Percentiles rank a stretch among this genome's conserved stretches.
These are phyloP conservation scores for Otocyon megalotis DNA, from an alignment of 2,113 vertebrate genomes.

Conservation along the genomic window DNA sequence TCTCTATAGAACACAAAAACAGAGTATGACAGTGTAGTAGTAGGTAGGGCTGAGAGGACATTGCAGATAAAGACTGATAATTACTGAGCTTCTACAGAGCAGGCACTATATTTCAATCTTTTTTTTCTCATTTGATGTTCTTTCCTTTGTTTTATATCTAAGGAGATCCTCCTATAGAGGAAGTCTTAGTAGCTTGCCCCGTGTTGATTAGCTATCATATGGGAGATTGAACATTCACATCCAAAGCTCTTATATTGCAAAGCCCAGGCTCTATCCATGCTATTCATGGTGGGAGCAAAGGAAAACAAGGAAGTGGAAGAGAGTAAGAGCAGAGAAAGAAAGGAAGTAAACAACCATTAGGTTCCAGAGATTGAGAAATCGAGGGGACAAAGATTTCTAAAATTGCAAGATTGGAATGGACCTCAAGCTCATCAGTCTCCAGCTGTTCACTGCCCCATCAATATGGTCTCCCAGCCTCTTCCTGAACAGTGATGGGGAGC, in stretches of 20 bases:
- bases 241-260: background rate
- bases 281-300: background rate
- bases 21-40: background rate
- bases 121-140: slow-evolving; percentile 8
- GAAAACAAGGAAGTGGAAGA: background rate
- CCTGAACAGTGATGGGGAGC: background rate
- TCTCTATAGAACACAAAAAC: background rate
- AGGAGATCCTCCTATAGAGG: background rate
- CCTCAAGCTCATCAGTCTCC: no score
- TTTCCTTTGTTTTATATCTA: background rate
- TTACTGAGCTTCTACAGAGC: background rate
- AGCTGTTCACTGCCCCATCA: background rate
- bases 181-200: background rate
- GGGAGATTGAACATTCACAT: background rate
- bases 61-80: background rate
- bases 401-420: background rate
- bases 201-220: background rate
- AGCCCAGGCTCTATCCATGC: background rate
- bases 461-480: background rate
- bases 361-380: background rate
- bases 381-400: background rate
- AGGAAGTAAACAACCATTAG: background rate
- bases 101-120: background rate
- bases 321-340: background rate
- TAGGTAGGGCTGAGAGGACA: background rate